Evolutionary conservation across 2,888 invertebrate species (phyloP).

Genomic region (Drosophila pseudotalamancana): DNA sequence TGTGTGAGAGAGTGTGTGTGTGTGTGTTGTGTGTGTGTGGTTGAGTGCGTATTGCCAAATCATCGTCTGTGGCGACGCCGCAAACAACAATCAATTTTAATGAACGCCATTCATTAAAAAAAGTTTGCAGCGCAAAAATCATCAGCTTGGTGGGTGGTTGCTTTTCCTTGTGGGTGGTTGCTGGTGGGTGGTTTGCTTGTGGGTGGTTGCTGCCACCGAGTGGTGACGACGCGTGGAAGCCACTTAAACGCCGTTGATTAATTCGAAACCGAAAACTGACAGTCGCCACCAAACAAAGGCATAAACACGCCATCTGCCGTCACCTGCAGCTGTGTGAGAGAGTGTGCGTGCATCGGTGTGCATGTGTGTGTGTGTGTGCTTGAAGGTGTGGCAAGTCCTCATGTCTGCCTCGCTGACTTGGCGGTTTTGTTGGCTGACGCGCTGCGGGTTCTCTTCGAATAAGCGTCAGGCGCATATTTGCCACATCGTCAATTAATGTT

Average conservation of each 20-base stretch:
- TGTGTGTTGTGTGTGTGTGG: too few relatives aligned
- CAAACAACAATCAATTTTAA: constrained; percentile 80
- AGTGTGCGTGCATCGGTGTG: constrained; percentile 11
- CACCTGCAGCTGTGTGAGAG: constrained; percentile 43
- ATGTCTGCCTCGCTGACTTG: constrained; percentile 51
- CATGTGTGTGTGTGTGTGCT: constrained; percentile 8
- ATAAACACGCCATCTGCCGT: constrained; percentile 48
- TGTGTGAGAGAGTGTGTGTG: constrained; percentile 13
- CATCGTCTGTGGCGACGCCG: constrained; percentile 56
- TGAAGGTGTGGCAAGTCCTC: constrained; percentile 47
- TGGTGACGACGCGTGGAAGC: constrained; percentile 58
- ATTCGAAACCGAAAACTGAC: constrained; percentile 77
- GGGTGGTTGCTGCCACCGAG: background rate
- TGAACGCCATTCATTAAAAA: constrained; percentile 78
- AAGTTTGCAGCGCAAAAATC: constrained; percentile 63
- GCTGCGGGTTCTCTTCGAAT: constrained; percentile 36
- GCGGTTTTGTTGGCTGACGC: constrained; percentile 46
- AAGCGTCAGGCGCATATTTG: constrained; percentile 51
- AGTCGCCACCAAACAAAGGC: constrained; percentile 64
- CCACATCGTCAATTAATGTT: constrained; percentile 64
- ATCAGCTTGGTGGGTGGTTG: constrained; percentile 10
- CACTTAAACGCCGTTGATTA: constrained; percentile 74
- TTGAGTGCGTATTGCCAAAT: constrained; percentile 59
- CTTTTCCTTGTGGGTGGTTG: constrained; percentile 2
- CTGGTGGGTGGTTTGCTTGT: too few relatives aligned